Evolutionary conservation across 2,797 vertebrate species (phyloP), one percentile per base, ranked within the genome.

Genomic region (Austrolebias charrua): DNA sequence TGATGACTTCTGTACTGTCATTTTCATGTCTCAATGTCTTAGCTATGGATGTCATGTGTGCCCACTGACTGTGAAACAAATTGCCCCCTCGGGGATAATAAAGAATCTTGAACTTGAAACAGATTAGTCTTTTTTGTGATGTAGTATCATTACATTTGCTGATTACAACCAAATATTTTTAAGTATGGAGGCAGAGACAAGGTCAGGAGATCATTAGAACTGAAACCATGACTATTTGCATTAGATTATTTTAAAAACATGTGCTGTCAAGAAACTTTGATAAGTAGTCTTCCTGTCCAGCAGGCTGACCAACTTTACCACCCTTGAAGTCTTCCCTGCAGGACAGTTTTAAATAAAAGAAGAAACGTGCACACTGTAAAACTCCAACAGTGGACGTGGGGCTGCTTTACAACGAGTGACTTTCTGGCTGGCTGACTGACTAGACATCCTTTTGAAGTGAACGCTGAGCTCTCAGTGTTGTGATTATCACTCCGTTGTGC

Each of bases 401-500:
- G 42, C 12, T 35, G 31, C 14, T 40, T 1, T 33, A 2, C 5
- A 35, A 4, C 35, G 46, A 46, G 42, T 61, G 63, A 72, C 63
- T 75, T 33, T 49, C 57, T 42, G 20, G 5, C 57, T 42, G 20
- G 7, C 43, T 55, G 35, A 68, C 56, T 66, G 53, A 75, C 61
- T 67, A 43, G 28, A 50, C 55, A 46, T 46, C 54, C 28, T 24
- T 1, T 43, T 9, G 67, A 56, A 49, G 58, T 13, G 6, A 50
- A 12, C n/a, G 24, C 40, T 55, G 66, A 29, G 55, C 46, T 63
- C 61, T 52, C 66, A 12, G 54, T 75, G 63, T 79, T 67, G 58
- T 50, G 66, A 76, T 84, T 72, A 66, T 76, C 66, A 59, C 66
- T 65, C 56, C 12, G 51, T 67, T 72, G 42, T 53, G 49, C 47